These are phyloP conservation scores for Zele albiditarsus DNA, from an alignment of 2,888 invertebrate species.

Conservation along the genomic window DNA sequence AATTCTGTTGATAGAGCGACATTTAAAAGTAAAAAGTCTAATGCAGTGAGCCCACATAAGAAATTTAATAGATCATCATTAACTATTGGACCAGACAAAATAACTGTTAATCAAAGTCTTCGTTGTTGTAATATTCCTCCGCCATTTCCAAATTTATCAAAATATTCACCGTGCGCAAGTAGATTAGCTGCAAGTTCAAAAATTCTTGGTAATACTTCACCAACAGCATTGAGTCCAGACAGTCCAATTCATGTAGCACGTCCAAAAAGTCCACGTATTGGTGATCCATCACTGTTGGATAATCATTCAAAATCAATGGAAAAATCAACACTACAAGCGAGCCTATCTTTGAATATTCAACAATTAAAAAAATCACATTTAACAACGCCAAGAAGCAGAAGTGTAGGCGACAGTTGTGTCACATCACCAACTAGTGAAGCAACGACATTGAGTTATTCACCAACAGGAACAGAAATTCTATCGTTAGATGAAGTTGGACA, in stretches of 20 bases:
- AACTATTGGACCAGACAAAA: constrained; percentile 64
- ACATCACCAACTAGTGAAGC: constrained; percentile 67
- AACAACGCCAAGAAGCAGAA: constrained; percentile 59
- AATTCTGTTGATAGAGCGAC: constrained; percentile 51
- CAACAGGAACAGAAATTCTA: constrained; percentile 65
- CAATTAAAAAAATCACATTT: constrained; percentile 55
- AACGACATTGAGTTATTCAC: constrained; percentile 60
- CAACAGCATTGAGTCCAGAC: constrained; percentile 58
- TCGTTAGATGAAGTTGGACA: constrained; percentile 63
- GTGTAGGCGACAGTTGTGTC: constrained; percentile 66
- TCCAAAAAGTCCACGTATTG: constrained; percentile 60
- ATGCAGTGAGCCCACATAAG: constrained; percentile 59
- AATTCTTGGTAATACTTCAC: constrained; percentile 62
- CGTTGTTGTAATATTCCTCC: constrained; percentile 15
- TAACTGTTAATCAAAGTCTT: constrained; percentile 57
- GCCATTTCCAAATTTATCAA: constrained; percentile 56
- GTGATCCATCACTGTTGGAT: constrained; percentile 6
- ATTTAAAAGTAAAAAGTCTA: constrained; percentile 48
- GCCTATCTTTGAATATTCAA: constrained; percentile 62
- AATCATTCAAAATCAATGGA: constrained; percentile 41
- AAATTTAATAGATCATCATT: constrained; percentile 66
- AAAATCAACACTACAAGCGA: constrained; percentile 59
- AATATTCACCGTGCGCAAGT: constrained; percentile 70
- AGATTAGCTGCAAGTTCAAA: constrained; percentile 69
- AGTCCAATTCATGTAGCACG: constrained; percentile 64